Base-by-base conservation (phyloP, 1,140 invertebrate species). In the Trissolcus basalis region DNA sequence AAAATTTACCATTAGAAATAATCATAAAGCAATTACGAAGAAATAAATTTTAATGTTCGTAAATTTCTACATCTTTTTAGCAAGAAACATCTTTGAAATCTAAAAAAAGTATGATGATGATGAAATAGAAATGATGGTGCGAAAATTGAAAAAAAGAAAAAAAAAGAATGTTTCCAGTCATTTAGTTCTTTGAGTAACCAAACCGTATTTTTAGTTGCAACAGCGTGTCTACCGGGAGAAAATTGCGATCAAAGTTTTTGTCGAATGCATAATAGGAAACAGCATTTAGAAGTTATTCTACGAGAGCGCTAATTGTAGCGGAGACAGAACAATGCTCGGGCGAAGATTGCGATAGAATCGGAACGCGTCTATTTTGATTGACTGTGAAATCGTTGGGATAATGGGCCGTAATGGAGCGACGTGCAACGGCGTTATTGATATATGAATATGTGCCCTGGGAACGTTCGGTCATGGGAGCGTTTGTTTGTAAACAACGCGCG, bases 291-390 rank as follows among this genome's bases (percentile, higher is more conserved):
- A 32, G 13, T 16, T n/a, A 55, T 55, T 59, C 67, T 5, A 16
- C 67, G 51, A 73, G 44, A 45, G 58, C 36, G 56, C 55, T 74
- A 74, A 74, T 67, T 67, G 63, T 61, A 16, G 10, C 50, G 12
- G 9, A 36, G 63, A 67, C 63, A 74, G 63, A 74, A 74, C 70
- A 74, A 74, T 61, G 16, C 49, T 7, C 0, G 5, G 8, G 15
- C 50, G 32, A 35, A 59, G 60, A 74, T 74, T 74, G 51, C 56
- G 32, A 39, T 74, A 56, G 44, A 61, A 61, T 15, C 56, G 43
- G 50, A 45, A 61, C 49, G 56, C 53, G 58, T 68, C 63, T 68
- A 74, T 63, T 74, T 68, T 74, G 71, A 74, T 74, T 74, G 71
- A 74, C 71, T 74, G 49, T 56, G 45, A 60, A 74, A 74, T 74